Base-by-base conservation (phyloP, 2,797 vertebrate genomes). In the Allobates femoralis region DNA sequence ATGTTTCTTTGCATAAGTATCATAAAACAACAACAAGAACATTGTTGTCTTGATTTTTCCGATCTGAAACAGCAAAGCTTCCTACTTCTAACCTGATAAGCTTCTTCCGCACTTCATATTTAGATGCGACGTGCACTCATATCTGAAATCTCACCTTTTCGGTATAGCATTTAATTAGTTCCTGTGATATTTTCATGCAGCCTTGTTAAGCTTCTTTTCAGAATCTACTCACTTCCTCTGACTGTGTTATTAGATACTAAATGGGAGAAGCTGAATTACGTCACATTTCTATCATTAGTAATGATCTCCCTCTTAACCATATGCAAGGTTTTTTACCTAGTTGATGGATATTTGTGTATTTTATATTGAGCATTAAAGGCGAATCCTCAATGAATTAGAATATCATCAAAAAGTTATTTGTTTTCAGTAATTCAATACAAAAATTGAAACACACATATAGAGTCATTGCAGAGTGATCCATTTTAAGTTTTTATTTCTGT, bases 211-310 rank as follows among this genome's bases (percentile, higher is more conserved):
- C 71, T 50, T 16, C 41, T 46, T 74, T 74, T 2, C 41, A 74
- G 37, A 74, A 46, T 50, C 71, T 74, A 26, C 71, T 74, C 41
- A 74, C 71, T 74, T 74, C 71, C 71, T 74, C 71, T 74, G 37
- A 26, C 71, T 26, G 41, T 50, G 71, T 41, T 74, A 74, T 74
- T 50, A 74, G 37, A 50, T 50, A 26, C 71, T 74, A 46, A 74
- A n/a, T 5, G 19, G 50, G 41, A 50, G 41, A 74, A 50, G 23
- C 41, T 74, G 71, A 23, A 46, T 74, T 26, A 50, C 26, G 18
- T 50, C 26, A 74, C 23, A 50, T 74, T 50, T 50, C 41, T 23
- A 50, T 50, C 23, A 74, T 50, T 26, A 50, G 23, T 21, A 69
- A 23, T 14, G 23, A n/a, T 46, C 69, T 11, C 15, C n/a, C 41